Evolutionary conservation across 1,140 invertebrate genomes (phyloP).

Genomic region (Aphaenogaster ashmeadi): DNA sequence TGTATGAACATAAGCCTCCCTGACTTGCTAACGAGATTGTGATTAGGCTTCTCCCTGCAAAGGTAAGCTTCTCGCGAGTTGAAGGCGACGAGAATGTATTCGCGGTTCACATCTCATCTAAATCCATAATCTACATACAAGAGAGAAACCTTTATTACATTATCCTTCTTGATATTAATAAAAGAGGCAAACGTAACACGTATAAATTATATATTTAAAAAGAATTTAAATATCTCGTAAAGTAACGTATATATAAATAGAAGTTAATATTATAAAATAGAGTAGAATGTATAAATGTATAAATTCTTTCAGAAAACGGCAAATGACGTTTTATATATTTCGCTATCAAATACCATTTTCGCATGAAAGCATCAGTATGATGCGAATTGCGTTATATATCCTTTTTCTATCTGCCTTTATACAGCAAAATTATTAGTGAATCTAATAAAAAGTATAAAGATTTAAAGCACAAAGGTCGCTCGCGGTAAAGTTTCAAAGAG

Average conservation of each 20-base stretch:
- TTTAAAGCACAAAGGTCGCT: not conserved
- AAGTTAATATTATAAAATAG: not conserved
- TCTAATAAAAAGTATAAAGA: slow-evolving; percentile 9
- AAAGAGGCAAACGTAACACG: not conserved
- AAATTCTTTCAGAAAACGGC: not conserved
- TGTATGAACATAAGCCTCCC: slow-evolving; percentile 12
- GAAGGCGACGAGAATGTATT: not conserved
- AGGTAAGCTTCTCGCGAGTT: slow-evolving; percentile 12
- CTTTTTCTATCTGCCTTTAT: not conserved
- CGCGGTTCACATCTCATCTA: not conserved
- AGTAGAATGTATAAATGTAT: not conserved
- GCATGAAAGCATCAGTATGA: not conserved
- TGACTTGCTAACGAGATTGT: slow-evolving; percentile 57
- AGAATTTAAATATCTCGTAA: not conserved
- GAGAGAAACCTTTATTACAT: not conserved
- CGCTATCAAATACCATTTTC: not conserved
- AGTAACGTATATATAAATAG: not conserved
- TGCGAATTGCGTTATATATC: not conserved
- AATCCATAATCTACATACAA: not conserved
- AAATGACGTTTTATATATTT: not conserved
- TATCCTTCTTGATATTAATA: not conserved
- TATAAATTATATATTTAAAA: not conserved
- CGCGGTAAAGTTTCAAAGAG: not conserved
- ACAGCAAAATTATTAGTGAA: slow-evolving; percentile 3
- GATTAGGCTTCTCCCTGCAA: slow-evolving; percentile 42